Conservation (phyloP, 2,888 invertebrate species). For the Hylaea fasciaria region DNA sequence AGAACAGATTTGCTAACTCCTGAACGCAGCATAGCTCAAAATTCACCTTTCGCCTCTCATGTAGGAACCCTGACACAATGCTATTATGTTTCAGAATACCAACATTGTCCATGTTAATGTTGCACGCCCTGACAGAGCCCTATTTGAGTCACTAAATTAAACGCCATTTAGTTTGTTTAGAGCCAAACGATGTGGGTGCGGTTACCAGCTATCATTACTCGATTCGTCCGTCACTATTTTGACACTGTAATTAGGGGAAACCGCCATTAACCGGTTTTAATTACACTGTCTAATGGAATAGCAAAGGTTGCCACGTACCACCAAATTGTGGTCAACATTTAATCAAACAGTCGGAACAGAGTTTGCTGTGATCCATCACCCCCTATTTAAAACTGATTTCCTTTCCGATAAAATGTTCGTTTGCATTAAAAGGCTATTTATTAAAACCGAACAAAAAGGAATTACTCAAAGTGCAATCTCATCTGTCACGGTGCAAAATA, state of each 20-base stretch:
- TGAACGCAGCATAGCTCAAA: slow-evolving; percentile 28
- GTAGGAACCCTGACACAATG: slow-evolving; percentile 64
- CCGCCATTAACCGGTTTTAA: slow-evolving; percentile 71
- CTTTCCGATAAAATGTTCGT: slow-evolving; percentile 18
- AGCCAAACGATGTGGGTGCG: slow-evolving; percentile 64
- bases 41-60: slow-evolving; percentile 37
- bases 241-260: slow-evolving; percentile 77
- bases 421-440: slow-evolving; percentile 18
- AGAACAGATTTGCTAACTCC: slow-evolving; percentile 6
- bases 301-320: slow-evolving; percentile 66
- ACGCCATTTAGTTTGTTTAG: slow-evolving; percentile 62
- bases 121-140: slow-evolving; percentile 43
- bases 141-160: slow-evolving; percentile 59
- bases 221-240: slow-evolving; percentile 69
- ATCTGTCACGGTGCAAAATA: slow-evolving; percentile 61
- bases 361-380: slow-evolving; percentile 16
- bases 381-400: slow-evolving; percentile 12
- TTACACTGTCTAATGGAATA: slow-evolving; percentile 81
- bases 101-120: slow-evolving; percentile 55
- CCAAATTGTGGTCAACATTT: slow-evolving; percentile 44
- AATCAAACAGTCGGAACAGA: slow-evolving; percentile 22
- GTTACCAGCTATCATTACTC: slow-evolving; percentile 68
- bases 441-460: slow-evolving; percentile 47
- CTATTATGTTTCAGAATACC: slow-evolving; percentile 65
- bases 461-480: slow-evolving; percentile 64